These are phyloP conservation scores for Lepidurus apus DNA, from an alignment of 1,140 invertebrate species.

Conservation along the genomic window DNA sequence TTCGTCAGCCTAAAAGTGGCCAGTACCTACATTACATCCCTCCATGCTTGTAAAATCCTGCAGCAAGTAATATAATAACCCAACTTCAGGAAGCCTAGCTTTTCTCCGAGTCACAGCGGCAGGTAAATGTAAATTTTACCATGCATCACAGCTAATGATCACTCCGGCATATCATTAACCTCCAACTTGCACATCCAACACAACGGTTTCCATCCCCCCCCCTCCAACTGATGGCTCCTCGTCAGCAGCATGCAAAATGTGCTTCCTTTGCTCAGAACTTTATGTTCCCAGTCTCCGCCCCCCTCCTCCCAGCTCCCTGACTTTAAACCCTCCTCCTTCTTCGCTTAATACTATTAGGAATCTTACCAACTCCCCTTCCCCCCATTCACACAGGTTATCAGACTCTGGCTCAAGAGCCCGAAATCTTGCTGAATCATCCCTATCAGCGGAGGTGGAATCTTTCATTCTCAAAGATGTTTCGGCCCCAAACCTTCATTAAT, in stretches of 20 bases:
- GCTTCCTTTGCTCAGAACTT: not conserved
- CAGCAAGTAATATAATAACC: no score
- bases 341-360: not conserved
- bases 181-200: not conserved
- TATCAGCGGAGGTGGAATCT: not conserved
- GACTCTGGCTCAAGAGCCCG: not conserved
- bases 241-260: constrained; percentile 19
- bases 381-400: not conserved
- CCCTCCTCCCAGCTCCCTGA: not conserved
- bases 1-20: not conserved
- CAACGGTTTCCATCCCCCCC: not conserved
- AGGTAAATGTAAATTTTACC: constrained; percentile 12
- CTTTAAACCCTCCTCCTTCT: not conserved
- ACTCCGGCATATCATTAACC: constrained; percentile 21
- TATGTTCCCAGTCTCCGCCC: not conserved
- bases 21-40: not conserved
- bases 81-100: not conserved
- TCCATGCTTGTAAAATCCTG: not conserved
- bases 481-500: constrained; percentile 2
- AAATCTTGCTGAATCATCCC: not conserved
- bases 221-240: not conserved
- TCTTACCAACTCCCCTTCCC: not conserved
- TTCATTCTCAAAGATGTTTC: not conserved
- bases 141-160: constrained; percentile 19
- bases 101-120: not conserved